A percentile compares a stretch with the other conserved stretches of the same genome.
phyloP scores from a whole-genome alignment of 1,140 invertebrate species.

The Drosophila jambulina region DNA sequence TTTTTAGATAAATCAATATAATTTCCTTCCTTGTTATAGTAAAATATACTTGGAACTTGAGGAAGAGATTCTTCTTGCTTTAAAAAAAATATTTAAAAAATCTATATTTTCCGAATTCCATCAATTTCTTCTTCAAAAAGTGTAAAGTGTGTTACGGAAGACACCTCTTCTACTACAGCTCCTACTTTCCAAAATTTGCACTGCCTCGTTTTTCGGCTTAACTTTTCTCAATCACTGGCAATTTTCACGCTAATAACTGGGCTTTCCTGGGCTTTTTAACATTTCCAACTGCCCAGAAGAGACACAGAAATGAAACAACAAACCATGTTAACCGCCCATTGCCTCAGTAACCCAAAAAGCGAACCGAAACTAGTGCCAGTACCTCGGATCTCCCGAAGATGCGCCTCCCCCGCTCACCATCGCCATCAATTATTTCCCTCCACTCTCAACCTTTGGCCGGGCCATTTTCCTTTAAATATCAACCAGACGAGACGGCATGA shows the following conservation, averaged over 20 bases:
- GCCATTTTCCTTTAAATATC: constrained; percentile 72
- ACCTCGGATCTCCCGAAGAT: neutral
- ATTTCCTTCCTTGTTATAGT: neutral
- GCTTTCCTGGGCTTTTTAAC: constrained; percentile 58
- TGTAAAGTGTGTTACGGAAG: too few species aligned
- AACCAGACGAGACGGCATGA: constrained; percentile 35
- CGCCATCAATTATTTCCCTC: constrained; percentile 32
- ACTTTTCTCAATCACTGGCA: constrained; percentile 45
- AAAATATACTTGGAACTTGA: too few species aligned
- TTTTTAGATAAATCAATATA: too few species aligned
- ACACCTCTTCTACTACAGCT: neutral
- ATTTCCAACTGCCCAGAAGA: constrained; percentile 44
- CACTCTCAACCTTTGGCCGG: constrained; percentile 50
- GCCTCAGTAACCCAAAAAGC: constrained; percentile 57
- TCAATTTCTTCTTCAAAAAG: neutral
- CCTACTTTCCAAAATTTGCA: constrained; percentile 19
- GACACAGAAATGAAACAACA: constrained; percentile 32
- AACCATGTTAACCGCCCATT: constrained; percentile 53
- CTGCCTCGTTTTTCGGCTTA: constrained; percentile 15
- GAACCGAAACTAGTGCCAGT: constrained; percentile 15
- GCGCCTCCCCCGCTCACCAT: neutral
- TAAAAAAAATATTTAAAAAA: neutral
- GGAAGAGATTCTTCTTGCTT: neutral
- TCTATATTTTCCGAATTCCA: neutral
- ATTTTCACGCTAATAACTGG: constrained; percentile 71